phyloP scores from a whole-genome alignment of 2,888 invertebrate genomes.

The Drosophila colorata region DNA sequence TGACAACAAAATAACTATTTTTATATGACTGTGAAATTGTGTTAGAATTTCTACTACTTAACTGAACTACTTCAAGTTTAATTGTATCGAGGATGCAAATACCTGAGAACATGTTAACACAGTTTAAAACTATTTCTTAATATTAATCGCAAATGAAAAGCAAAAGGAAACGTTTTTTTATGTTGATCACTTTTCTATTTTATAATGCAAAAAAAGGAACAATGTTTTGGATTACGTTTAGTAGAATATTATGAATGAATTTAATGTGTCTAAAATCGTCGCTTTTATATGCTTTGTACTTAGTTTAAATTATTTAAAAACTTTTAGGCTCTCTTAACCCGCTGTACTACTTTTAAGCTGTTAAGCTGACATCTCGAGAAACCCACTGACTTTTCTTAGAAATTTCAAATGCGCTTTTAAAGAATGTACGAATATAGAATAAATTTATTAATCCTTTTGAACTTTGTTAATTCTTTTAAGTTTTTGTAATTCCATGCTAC shows the following conservation, averaged over 20 bases:
- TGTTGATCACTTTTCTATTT: background rate
- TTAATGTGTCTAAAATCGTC: background rate
- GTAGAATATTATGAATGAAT: background rate
- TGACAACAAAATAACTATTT: background rate
- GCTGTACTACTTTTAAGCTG: too few species aligned
- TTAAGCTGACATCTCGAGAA: too few species aligned
- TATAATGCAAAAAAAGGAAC: background rate
- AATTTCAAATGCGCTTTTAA: background rate
- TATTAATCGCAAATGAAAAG: background rate
- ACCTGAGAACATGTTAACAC: constrained; percentile 9
- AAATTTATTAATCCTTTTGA: constrained; percentile 32
- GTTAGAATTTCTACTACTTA: background rate
- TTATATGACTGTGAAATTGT: background rate
- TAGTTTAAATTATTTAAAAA: background rate
- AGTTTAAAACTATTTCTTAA: constrained; percentile 2
- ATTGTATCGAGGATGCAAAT: constrained; percentile 1
- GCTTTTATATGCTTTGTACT: background rate
- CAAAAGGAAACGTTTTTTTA: background rate
- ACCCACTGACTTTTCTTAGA: constrained; percentile 1
- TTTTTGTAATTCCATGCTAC: constrained; percentile 63
- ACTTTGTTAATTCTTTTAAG: constrained; percentile 45
- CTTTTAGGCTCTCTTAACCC: background rate
- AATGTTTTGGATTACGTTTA: background rate
- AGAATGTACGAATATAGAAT: constrained; percentile 2
- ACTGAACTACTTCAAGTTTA: background rate